Conservation (phyloP, 2,888 invertebrate species). For the Nycteola revayana region DNA sequence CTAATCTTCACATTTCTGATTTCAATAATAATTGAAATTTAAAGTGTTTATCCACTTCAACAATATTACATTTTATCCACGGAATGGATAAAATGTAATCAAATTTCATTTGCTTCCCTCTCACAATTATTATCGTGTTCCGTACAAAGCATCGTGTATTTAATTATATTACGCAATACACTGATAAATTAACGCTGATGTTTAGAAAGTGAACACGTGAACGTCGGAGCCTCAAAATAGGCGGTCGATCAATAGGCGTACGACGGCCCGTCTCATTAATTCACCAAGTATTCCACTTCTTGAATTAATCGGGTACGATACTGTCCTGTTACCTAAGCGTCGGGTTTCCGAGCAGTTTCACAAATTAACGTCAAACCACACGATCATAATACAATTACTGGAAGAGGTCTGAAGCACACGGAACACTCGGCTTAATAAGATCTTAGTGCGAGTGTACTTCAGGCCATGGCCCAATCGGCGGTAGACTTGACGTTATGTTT, state of each 20-base stretch:
- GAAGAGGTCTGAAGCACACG: conserved; percentile 32
- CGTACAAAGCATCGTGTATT: too few relatives aligned
- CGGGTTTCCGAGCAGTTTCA: conserved; percentile 70
- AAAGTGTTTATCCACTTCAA: too few relatives aligned
- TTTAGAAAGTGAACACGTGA: conserved; percentile 23
- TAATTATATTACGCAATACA: too few relatives aligned
- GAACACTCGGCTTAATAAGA: conserved; percentile 36
- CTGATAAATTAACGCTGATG: conserved; percentile 8
- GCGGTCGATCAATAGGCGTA: conserved; percentile 58
- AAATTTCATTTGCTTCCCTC: too few relatives aligned
- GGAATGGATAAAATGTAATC: too few relatives aligned
- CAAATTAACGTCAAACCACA: conserved; percentile 67
- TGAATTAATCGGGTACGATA: conserved; percentile 67
- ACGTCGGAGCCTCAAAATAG: conserved; percentile 26
- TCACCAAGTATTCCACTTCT: conserved; percentile 62
- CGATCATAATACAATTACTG: conserved; percentile 56
- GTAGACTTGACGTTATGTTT: conserved; percentile 6
- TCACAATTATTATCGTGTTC: too few relatives aligned
- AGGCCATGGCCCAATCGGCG: conserved; percentile 5
- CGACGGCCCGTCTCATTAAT: conserved; percentile 58
- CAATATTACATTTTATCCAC: too few relatives aligned
- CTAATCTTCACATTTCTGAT: too few relatives aligned
- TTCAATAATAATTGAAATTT: too few relatives aligned
- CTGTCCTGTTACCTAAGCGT: conserved; percentile 56
- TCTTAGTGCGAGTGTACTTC: conserved; percentile 29